Conservation (phyloP, 2,888 invertebrate genomes). For the Hoplodrina ambigua region DNA sequence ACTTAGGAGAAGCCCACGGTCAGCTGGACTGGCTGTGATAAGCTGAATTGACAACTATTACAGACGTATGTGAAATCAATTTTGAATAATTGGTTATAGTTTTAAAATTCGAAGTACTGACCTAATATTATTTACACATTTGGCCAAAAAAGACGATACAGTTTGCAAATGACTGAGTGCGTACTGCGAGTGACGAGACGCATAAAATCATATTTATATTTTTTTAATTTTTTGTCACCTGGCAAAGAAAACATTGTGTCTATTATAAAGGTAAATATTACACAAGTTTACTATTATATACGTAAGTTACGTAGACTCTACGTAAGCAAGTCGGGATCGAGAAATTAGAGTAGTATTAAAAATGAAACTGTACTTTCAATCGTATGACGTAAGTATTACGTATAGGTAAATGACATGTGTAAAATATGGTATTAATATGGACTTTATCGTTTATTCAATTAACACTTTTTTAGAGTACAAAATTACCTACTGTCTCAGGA, state of each 20-base stretch:
- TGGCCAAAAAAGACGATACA: slow-evolving; percentile 11
- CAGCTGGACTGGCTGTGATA: not conserved
- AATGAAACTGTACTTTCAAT: slow-evolving; percentile 29
- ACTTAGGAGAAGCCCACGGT: not conserved
- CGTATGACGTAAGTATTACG: slow-evolving; percentile 22
- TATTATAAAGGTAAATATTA: slow-evolving; percentile 34
- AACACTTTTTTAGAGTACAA: not conserved
- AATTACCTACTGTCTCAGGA: not conserved
- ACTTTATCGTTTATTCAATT: slow-evolving; percentile 1
- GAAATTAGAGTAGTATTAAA: slow-evolving; percentile 35
- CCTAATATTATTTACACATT: not conserved
- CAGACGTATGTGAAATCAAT: not conserved
- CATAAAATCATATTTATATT: slow-evolving; percentile 18
- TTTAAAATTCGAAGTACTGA: not conserved
- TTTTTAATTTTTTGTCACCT: slow-evolving; percentile 24
- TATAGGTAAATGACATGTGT: not conserved
- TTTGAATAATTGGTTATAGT: not conserved
- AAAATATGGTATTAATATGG: slow-evolving; percentile 20
- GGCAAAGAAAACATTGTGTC: slow-evolving; percentile 1
- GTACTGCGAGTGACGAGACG: slow-evolving; percentile 1
- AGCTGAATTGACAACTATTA: not conserved
- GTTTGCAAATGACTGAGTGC: not conserved
- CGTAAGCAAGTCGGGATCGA: slow-evolving; percentile 25
- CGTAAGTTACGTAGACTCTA: slow-evolving; percentile 9
- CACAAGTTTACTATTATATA: slow-evolving; percentile 15